Base-by-base conservation (phyloP, 2,797 vertebrate species). In the Peromyscus melanophrys region DNA sequence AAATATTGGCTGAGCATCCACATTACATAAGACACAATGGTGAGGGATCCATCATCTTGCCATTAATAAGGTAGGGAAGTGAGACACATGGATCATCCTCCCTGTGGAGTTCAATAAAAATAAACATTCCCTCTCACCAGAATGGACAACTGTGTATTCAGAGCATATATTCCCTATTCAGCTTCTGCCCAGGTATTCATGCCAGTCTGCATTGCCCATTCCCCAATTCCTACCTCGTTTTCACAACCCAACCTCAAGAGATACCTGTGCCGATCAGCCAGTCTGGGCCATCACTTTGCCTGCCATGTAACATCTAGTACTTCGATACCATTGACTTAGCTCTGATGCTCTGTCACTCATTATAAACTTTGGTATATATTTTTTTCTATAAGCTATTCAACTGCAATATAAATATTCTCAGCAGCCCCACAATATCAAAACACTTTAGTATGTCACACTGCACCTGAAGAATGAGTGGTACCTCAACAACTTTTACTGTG, bases 371-470 rank as follows among this genome's bases (percentile, higher is more conserved):
- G 29, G 9, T 61, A 4, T 29, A 10, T 86, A n/a, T 57, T 55
- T 92, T 34, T 94, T 31, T 77, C 52, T 96, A 4, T 90, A 86
- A 88, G 49, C 37, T 88, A 40, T 81, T 84, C 40, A 71, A 88
- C 21, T 43, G 0, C 21, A 80, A 85, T 52, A 25, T 90, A 92
- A 85, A n/a, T 94, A 76, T 31, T 52, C 61, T 81, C 78, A 75
- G 65, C 29, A 14, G 81, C 61, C 57, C 19, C 16, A 57, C 37
- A 80, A 63, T 16, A 86, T 52, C 25, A 82, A 93, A 77, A 61
- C 31, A 34, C n/a, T 88, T 85, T 29, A 55, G 16, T 65, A 8
- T 76, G 4, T 40, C 52, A 49, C 6, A 61, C 31, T 14, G 11
- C 16, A 75, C 55, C 34, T 63, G 25, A 93, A 76, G 85, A 86